Percentiles rank a stretch among this genome's conserved stretches.
phyloP scores from a whole-genome alignment of 1,140 invertebrate species.

The Drosophila nikananu region DNA sequence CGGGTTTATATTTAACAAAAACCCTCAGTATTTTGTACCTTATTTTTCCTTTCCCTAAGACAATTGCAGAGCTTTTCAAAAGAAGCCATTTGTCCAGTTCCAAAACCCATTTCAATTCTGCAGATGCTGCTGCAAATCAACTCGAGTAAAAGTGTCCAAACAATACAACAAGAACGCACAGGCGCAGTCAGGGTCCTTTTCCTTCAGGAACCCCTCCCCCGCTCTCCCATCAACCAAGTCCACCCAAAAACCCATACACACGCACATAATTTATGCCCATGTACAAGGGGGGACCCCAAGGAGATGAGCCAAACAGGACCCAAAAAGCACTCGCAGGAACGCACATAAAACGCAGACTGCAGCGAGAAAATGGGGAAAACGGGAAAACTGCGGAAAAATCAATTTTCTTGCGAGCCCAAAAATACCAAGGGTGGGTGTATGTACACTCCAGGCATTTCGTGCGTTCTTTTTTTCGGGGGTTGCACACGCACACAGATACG shows the following conservation, averaged over 20 bases:
- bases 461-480: slow-evolving; percentile 56
- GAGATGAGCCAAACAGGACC: slow-evolving; percentile 23
- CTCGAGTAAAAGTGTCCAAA: slow-evolving; percentile 78
- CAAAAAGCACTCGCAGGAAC: slow-evolving; percentile 44
- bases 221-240: background rate
- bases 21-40: background rate
- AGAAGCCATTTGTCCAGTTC: slow-evolving; percentile 7
- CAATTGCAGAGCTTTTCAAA: background rate
- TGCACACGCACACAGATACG: slow-evolving; percentile 54
- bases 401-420: slow-evolving; percentile 77
- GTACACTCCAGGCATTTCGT: slow-evolving; percentile 36
- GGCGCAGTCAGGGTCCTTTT: slow-evolving; percentile 45
- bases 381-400: slow-evolving; percentile 78
- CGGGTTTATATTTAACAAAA: background rate
- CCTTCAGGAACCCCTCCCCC: no score
- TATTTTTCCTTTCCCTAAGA: background rate
- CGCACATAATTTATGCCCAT: slow-evolving; percentile 79
- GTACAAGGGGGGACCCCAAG: slow-evolving; percentile 35
- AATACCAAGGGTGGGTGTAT: slow-evolving; percentile 33
- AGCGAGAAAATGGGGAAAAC: slow-evolving; percentile 57
- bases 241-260: slow-evolving; percentile 15
- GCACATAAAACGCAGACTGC: slow-evolving; percentile 82
- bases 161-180: slow-evolving; percentile 68
- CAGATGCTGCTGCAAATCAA: slow-evolving; percentile 69
- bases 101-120: slow-evolving; percentile 21